Conservation (phyloP, 2,113 vertebrate genomes). For the Platanista minor region DNA sequence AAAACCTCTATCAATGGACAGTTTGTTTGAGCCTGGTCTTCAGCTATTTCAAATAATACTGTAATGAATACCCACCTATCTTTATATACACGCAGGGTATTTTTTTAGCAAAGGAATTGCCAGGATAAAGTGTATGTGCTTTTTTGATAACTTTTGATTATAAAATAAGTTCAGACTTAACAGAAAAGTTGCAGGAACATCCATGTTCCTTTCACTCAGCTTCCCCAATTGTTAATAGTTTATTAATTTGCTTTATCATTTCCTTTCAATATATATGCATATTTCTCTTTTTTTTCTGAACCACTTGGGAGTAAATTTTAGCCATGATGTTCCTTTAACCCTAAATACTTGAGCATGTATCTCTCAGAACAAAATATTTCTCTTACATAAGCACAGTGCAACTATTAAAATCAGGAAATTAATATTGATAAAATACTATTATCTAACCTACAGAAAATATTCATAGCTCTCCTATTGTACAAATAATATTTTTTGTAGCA, state of each 20-base stretch:
- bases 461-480: background rate
- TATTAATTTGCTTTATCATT: background rate
- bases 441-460: background rate
- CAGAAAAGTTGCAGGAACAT: background rate
- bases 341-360: background rate
- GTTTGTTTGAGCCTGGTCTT: background rate
- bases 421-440: background rate
- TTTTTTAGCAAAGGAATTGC: background rate
- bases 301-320: background rate
- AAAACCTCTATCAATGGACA: background rate
- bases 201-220: background rate
- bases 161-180: background rate
- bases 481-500: background rate
- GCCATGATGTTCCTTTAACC: background rate
- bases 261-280: background rate
- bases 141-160: background rate
- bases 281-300: background rate
- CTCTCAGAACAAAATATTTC: background rate
- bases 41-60: background rate
- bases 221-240: background rate
- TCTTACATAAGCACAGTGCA: background rate
- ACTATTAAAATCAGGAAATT: background rate
- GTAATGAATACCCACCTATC: background rate
- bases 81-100: background rate
- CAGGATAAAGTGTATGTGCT: background rate